Evolutionary conservation across 2,113 vertebrate genomes (phyloP).

Genomic region (Tinamus guttatus): DNA sequence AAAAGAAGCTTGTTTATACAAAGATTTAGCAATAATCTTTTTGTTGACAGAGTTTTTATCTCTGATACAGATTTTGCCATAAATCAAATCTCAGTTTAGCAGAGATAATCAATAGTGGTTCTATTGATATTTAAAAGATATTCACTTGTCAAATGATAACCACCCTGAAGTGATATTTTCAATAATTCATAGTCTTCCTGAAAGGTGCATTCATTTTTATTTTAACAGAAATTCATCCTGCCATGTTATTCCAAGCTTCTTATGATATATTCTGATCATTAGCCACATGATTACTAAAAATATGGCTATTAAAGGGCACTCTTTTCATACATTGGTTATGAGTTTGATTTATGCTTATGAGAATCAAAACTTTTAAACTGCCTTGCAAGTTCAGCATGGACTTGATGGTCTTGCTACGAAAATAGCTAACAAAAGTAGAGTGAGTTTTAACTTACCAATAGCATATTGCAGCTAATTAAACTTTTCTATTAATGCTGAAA

Average conservation of each 20-base stretch:
- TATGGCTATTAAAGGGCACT: not conserved
- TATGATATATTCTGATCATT: not conserved
- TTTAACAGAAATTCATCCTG: not conserved
- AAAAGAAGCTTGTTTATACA: not conserved
- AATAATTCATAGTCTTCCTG: not conserved
- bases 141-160: not conserved
- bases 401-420: not conserved
- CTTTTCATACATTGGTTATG: not conserved
- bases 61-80: conserved; percentile 21
- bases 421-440: not conserved
- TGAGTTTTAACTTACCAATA: not conserved
- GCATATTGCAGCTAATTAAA: not conserved
- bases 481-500: not conserved
- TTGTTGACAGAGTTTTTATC: conserved; percentile 21
- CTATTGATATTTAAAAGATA: conserved; percentile 5
- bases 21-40: conserved; percentile 16
- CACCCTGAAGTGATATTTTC: not conserved
- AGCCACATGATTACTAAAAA: not conserved
- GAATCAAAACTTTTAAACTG: not conserved
- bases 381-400: not conserved
- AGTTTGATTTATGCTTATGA: not conserved
- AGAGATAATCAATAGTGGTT: not conserved
- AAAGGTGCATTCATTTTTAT: not conserved
- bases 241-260: not conserved
- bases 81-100: conserved; percentile 5